Evolutionary conservation across 2,113 vertebrate species (phyloP).

Genomic region (Corythornis madagascariensis): DNA sequence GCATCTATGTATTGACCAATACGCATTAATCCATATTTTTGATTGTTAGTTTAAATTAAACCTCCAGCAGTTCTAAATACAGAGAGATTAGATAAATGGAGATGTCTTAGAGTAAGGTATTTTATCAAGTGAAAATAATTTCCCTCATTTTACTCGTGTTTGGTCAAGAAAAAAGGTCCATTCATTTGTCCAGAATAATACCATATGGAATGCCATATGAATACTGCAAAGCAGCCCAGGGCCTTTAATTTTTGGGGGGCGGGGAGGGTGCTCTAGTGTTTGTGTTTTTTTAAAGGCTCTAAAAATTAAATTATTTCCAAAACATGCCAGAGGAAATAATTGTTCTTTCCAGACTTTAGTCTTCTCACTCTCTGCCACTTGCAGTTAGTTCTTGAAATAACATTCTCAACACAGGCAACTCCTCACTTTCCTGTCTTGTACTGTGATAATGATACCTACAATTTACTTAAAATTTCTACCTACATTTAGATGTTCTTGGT

Average conservation of each 20-base stretch:
- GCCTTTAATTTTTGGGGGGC: no score
- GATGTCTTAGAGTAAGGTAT: neutral
- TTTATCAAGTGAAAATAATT: neutral
- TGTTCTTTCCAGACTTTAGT: neutral
- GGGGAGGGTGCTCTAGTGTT: neutral
- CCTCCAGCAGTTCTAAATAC: neutral
- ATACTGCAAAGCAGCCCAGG: no score
- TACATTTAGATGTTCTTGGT: neutral
- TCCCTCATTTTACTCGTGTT: neutral
- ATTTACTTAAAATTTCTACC: neutral
- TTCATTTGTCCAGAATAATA: no score
- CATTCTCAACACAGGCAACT: neutral
- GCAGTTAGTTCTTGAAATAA: neutral
- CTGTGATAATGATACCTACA: neutral
- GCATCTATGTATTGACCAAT: neutral
- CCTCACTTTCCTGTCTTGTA: neutral
- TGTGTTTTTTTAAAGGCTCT: neutral
- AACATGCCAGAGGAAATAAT: neutral
- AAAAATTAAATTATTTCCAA: neutral
- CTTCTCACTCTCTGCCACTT: neutral
- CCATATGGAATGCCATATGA: no score
- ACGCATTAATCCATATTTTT: neutral
- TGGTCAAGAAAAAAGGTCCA: neutral
- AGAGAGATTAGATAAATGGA: neutral
- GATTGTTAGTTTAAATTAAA: neutral